Evolutionary conservation across 1,140 invertebrate genomes (phyloP), one percentile per base, ranked within the genome.

Genomic region (Drosophila nannoptera): DNA sequence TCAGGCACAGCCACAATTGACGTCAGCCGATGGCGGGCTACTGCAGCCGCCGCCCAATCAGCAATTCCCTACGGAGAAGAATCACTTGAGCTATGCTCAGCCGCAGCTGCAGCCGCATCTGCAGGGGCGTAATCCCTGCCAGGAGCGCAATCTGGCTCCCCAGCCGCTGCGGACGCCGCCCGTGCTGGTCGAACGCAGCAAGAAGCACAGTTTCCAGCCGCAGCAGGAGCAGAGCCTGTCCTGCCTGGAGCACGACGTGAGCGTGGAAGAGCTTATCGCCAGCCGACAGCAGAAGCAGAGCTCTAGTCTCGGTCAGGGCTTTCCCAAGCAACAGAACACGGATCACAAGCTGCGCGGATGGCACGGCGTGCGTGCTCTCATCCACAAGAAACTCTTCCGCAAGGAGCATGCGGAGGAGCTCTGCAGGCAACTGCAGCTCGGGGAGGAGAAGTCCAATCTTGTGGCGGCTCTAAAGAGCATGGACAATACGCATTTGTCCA

Each of bases 121-220:
- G n/a, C 96, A 97, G 87, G 96, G 96, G 4, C 90, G 96, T 8
- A 98, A 98, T 91, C 95, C 96, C 0, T 97, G 95, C 74, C 92
- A 96, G 77, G 96, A 97, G 87, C 91, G 96, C 2, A 98, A 98
- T 90, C 91, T 96, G 7, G 93, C 95, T 76, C 92, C 91, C 22
- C 90, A 91, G 3, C 90, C 92, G 0, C 16, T 65, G 75, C 92
- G 90, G 8, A 92, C 89, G 31, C 94, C 93, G 9, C 93, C 94
- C 46, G 89, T 92, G 7, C 90, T 96, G 0, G 92, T 96, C 52
- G 94, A 95, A 74, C 93, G 94, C 69, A 93, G 93, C 35, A 89
- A 89, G 62, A 89, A 89, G 73, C 87, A 89, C 52, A 88, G 87
- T 33, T 88, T 88, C n/a, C 77, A 87, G 48, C 68, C 67, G 0